Base-by-base conservation (phyloP, 2,113 vertebrate genomes). In the Atherinomorus stipes region DNA sequence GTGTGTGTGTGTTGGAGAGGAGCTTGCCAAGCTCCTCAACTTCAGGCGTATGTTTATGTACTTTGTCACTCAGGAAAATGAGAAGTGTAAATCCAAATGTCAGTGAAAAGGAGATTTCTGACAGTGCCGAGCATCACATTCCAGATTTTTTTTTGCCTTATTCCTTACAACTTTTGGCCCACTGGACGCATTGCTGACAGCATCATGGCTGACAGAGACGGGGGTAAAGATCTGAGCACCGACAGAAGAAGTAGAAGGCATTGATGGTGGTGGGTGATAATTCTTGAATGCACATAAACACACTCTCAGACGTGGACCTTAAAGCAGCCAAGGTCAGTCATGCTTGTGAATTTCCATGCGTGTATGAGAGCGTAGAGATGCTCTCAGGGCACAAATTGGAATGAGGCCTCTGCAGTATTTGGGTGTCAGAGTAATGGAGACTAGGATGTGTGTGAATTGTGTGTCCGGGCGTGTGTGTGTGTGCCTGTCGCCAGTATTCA, bases 61-160 rank as follows among this genome's bases (percentile, higher is more conserved):
- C 87, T 92, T 89, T 93, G 91, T 91, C 89, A 91, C 80, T 93
- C 89, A 85, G 52, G 77, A 90, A 91, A 87, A 93, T 88, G 90
- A 93, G 84, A 91, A 83, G 90, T 90, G 91, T 92, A 90, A 92
- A 90, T 91, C 83, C 81, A 84, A 85, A 87, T 67, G 87, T 90
- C 83, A 86, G 78, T 53, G 61, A 78, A 65, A 80, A 85, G 77
- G 83, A 83, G 87, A 83, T 85, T 79, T 71, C 71, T 86, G 85
- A 88, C 86, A 83, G 86, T 16, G 13, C 51, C 1, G 65, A 81
- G 78, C 78, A 40, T 81, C 85, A 37, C 60, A 70, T 82, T 82
- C 58, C 76, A 81, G 70, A 78, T 69, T 78, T 71, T 69, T 78
- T 71, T 62, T 60, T 69, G 79, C 26, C 75, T 63, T 44, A 40